Base-by-base conservation (phyloP, 1,140 invertebrate species). In the Ceratina japonica region DNA sequence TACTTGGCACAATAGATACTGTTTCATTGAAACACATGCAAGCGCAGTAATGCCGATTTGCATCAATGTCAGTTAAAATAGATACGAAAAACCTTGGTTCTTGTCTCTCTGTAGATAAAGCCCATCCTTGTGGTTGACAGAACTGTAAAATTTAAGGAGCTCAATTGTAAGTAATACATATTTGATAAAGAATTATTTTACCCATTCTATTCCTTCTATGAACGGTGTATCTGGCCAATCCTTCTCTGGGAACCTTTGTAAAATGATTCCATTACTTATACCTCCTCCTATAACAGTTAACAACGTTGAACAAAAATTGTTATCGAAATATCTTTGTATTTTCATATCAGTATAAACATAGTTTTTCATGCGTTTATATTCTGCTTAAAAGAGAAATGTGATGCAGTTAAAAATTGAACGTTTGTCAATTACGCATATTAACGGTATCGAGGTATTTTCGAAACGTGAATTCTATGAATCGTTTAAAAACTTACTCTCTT, bases 121-220 rank as follows among this genome's bases (percentile, higher is more conserved):
- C 94, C 98, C 98, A 99, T 95, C 98, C 98, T 94, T 97, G 96
- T 22, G 98, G 98, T 92, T 99, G 98, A 93, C 98, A 99, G 94
- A 99, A 99, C 97, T 98, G 92, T 58, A 88, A 75, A n/a, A 78
- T 10, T 52, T 52, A 22, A 75, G 10, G 65, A 27, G 20, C 56
- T 56, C 61, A 69, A 56, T 49, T n/a, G 58, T 51, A 74, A 62
- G 22, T 4, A 15, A 20, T 51, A 31, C 37, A 52, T 52, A 64
- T 22, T 51, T 58, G 20, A 77, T 37, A 61, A 71, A 62, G 4
- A 4, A 62, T 82, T 79, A 76, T 70, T 59, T 88, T 94, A 99
- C 98, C 96, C 98, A 96, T 96, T 99, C 98, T 92, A 99, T 98
- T 74, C 98, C 97, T 88, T 98, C 97, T 91, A 98, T 98, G 90